Evolutionary conservation across 2,113 vertebrate species (phyloP).

Genomic region (Aviceda subcristata): DNA sequence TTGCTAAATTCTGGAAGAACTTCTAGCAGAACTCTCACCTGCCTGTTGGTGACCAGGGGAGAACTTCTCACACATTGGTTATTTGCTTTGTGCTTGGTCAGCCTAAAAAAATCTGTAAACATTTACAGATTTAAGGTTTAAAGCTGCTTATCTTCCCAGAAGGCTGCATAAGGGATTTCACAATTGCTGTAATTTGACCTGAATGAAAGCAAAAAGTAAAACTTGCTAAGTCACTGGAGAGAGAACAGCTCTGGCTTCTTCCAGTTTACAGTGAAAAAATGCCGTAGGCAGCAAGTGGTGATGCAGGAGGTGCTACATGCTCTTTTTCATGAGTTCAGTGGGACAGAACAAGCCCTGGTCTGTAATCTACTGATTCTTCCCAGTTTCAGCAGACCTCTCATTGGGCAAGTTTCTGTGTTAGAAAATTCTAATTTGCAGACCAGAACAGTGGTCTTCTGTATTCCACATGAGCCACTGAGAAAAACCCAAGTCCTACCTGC

Average conservation of each 20-base stretch:
- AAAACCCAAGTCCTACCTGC: not conserved
- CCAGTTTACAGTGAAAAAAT: not conserved
- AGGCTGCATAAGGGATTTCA: not conserved
- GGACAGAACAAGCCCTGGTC: not conserved
- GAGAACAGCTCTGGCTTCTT: not conserved
- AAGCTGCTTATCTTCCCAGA: not conserved
- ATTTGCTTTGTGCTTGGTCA: not conserved
- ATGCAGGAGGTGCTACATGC: not conserved
- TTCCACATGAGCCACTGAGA: not conserved
- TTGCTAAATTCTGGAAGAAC: not conserved
- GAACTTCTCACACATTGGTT: fast-evolving
- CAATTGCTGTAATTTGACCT: not conserved
- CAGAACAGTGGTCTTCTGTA: not conserved
- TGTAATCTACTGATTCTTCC: not conserved
- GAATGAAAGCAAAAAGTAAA: not conserved
- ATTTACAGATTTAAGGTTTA: not conserved
- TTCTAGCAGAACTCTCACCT: not conserved
- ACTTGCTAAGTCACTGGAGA: not conserved
- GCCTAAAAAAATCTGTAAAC: not conserved
- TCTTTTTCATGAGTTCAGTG: not conserved
- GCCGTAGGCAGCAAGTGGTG: not conserved
- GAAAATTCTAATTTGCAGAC: not conserved
- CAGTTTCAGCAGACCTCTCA: not conserved
- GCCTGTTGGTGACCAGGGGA: not conserved
- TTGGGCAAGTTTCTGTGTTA: not conserved